phyloP scores from a whole-genome alignment of 2,888 invertebrate genomes.

The Ophioninae sp. region DNA sequence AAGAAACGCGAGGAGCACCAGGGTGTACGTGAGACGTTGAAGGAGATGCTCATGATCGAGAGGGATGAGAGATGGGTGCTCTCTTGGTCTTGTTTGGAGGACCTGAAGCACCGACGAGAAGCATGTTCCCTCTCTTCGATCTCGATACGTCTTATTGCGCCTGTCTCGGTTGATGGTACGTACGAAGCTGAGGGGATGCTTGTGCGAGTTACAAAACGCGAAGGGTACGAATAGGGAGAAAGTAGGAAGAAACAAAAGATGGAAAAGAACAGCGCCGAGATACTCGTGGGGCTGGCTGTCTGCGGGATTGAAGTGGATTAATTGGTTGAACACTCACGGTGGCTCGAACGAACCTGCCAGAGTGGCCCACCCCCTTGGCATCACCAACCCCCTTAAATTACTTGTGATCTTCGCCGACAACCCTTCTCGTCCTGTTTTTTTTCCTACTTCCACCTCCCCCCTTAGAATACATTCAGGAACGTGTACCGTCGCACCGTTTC shows the following conservation, averaged over 20 bases:
- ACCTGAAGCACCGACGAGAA: conserved; percentile 47
- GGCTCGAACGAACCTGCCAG: conserved; percentile 69
- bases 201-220: conserved; percentile 20
- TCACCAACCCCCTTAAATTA: conserved; percentile 71
- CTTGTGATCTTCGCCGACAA: conserved; percentile 76
- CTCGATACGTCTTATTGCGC: conserved; percentile 76
- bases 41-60: conserved; percentile 43
- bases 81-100: conserved; percentile 4
- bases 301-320: conserved; percentile 78
- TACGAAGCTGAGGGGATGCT: conserved; percentile 50
- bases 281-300: conserved; percentile 72
- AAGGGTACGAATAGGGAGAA: conserved; percentile 20
- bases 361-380: conserved; percentile 45
- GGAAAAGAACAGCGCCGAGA: conserved; percentile 66
- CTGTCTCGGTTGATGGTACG: conserved; percentile 58
- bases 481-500: not conserved
- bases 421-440: conserved; percentile 36
- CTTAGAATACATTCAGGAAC: not conserved
- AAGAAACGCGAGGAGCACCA: conserved; percentile 21
- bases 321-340: conserved; percentile 78
- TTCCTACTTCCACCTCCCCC: not conserved
- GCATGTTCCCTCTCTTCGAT: conserved; percentile 70
- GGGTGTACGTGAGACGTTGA: conserved; percentile 17
- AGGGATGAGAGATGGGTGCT: conserved; percentile 37
- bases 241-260: conserved; percentile 54